Percentiles rank a stretch among this genome's conserved stretches.
phyloP scores from a whole-genome alignment of 2,113 vertebrate species.

The Corynorhinus townsendii region DNA sequence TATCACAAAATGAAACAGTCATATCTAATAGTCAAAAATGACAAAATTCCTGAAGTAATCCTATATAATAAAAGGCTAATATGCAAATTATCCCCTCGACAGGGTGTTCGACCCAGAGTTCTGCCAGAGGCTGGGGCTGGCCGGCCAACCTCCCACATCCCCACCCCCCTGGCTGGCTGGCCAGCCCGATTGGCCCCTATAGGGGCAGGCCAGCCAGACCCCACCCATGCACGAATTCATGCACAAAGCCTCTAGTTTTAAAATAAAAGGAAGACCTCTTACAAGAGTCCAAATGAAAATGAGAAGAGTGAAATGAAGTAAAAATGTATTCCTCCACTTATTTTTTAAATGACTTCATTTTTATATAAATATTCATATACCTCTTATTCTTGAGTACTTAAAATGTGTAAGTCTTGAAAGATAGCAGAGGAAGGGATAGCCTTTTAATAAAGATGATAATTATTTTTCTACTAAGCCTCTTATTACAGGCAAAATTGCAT shows the following conservation, averaged over 20 bases:
- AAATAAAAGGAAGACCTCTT: background rate
- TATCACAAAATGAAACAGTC: background rate
- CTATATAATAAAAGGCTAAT: no score
- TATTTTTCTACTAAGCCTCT: background rate
- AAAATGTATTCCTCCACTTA: background rate
- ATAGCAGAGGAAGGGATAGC: background rate
- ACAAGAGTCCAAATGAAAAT: slow-evolving; percentile 14
- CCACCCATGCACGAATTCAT: no score
- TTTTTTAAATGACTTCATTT: slow-evolving; percentile 46
- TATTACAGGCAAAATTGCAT: slow-evolving; percentile 52
- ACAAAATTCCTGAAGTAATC: background rate
- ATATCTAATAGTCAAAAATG: background rate
- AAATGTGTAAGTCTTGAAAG: slow-evolving; percentile 32
- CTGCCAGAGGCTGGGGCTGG: fast-evolving
- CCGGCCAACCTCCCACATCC: no score
- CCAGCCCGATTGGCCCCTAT: no score
- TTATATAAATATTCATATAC: slow-evolving; percentile 44
- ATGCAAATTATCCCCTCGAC: no score
- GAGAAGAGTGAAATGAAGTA: background rate
- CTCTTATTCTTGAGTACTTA: background rate
- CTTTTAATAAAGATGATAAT: slow-evolving; percentile 39
- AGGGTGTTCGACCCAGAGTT: no score
- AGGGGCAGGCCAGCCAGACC: no score
- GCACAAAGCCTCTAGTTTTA: background rate
- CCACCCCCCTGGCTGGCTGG: no score